These are phyloP conservation scores for Camponotus fellah DNA, from an alignment of 2,888 invertebrate genomes.

Conservation along the genomic window DNA sequence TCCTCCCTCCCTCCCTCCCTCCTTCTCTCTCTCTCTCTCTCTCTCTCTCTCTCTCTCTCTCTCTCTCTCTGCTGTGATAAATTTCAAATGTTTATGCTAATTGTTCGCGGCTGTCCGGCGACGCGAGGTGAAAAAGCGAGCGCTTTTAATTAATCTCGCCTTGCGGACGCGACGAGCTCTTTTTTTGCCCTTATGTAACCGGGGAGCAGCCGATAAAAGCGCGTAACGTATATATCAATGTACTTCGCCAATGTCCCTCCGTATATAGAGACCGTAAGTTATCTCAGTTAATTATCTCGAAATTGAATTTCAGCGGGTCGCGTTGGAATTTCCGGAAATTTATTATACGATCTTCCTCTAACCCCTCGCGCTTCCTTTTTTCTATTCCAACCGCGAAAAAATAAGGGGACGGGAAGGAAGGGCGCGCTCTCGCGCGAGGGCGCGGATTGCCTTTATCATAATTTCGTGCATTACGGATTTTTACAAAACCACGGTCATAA, in stretches of 20 bases:
- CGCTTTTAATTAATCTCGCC: constrained; percentile 52
- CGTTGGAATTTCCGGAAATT: constrained; percentile 55
- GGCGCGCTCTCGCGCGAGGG: not conserved
- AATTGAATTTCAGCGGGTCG: constrained; percentile 52
- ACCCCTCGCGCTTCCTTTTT: not conserved
- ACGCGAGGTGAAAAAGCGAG: constrained; percentile 24
- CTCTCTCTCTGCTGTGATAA: constrained; percentile 19
- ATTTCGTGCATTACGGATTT: constrained; percentile 50
- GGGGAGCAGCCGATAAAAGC: constrained; percentile 48
- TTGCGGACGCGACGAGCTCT: constrained; percentile 16
- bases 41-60: not conserved
- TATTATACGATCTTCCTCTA: constrained; percentile 39
- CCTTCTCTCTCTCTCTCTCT: not conserved
- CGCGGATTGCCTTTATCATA: constrained; percentile 43
- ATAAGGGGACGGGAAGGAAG: not conserved
- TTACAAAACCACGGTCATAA: constrained; percentile 40
- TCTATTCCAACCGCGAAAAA: constrained; percentile 20
- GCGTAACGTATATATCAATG: constrained; percentile 56
- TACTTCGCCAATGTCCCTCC: constrained; percentile 34
- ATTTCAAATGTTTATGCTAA: constrained; percentile 54
- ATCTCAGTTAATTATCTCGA: constrained; percentile 57
- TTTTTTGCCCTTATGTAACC: constrained; percentile 36
- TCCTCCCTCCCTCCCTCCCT: not conserved
- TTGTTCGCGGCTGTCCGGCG: constrained; percentile 1
- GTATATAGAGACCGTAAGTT: constrained; percentile 55